Percentiles rank a stretch among this genome's conserved stretches.
Evolutionary conservation across 2,113 vertebrate species (phyloP).

Genomic region (Pongo pygmaeus): DNA sequence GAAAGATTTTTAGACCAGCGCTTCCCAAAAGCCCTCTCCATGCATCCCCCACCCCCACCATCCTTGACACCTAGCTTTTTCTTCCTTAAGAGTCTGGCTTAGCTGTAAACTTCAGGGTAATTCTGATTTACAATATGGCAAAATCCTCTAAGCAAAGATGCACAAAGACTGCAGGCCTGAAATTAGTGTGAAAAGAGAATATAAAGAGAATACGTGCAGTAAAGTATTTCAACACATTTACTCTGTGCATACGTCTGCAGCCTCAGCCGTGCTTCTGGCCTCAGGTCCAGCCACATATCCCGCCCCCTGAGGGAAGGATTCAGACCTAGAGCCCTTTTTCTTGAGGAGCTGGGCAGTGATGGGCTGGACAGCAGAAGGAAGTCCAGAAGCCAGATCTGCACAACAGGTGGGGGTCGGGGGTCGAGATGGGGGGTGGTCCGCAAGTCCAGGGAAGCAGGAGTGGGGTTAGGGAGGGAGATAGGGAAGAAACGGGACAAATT

Average conservation of each 20-base stretch:
- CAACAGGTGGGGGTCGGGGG: background rate
- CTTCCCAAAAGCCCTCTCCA: background rate
- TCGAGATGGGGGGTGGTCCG: no score
- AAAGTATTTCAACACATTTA: no score
- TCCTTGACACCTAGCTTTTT: background rate
- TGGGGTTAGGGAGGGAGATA: no score
- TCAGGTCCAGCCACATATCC: background rate
- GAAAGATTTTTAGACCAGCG: background rate
- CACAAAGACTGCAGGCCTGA: background rate
- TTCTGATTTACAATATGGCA: background rate
- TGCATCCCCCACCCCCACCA: background rate
- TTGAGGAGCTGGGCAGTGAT: rapidly evolving
- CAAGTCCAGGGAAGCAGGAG: no score
- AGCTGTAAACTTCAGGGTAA: background rate
- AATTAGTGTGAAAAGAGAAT: background rate
- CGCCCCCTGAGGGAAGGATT: no score
- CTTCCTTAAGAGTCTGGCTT: background rate
- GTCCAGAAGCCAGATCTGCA: no score
- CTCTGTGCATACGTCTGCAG: background rate
- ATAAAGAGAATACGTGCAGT: background rate
- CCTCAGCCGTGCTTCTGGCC: no score
- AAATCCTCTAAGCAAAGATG: no score
- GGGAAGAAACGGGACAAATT: no score
- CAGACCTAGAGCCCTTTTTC: background rate
- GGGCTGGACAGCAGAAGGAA: background rate